phyloP scores from a whole-genome alignment of 2,888 invertebrate genomes.

The Scaptomyza parva region DNA sequence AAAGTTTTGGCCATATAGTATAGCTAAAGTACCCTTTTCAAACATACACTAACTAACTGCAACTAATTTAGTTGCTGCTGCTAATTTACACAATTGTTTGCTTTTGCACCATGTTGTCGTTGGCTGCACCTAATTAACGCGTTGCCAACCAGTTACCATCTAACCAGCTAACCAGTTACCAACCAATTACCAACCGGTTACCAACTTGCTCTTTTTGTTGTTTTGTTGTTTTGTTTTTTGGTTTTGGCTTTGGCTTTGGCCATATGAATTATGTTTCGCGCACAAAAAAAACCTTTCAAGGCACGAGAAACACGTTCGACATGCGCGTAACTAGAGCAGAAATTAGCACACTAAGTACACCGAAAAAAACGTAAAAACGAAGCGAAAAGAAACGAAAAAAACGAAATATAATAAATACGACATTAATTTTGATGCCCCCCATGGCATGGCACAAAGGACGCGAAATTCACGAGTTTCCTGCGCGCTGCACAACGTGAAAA shows the following conservation, averaged over 20 bases:
- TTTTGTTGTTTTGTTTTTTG: not conserved
- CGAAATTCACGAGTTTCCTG: conserved; percentile 78
- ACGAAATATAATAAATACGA: conserved; percentile 50
- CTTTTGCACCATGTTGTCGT: not conserved
- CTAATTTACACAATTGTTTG: conserved; percentile 3
- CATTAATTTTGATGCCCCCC: conserved; percentile 64
- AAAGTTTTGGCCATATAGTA: not conserved
- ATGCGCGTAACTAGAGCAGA: conserved; percentile 70
- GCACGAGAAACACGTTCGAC: conserved; percentile 46
- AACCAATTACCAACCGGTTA: too few relatives aligned
- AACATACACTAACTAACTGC: not conserved
- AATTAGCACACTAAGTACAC: conserved; percentile 57
- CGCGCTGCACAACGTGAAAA: conserved; percentile 71
- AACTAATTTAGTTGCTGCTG: not conserved
- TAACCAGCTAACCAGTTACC: too few relatives aligned
- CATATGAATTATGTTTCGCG: conserved; percentile 66
- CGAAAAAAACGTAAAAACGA: conserved; percentile 17
- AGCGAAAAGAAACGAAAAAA: conserved; percentile 38
- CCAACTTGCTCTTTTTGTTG: conserved; percentile 19
- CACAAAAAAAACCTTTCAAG: conserved; percentile 57
- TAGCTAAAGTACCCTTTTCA: conserved; percentile 3
- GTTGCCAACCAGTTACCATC: conserved; percentile 44
- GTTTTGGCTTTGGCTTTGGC: not conserved
- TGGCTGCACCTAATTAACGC: conserved; percentile 70
- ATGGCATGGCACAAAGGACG: conserved; percentile 49